Conservation (phyloP, 2,888 invertebrate species). For the Cremastobaeus sp. region DNA sequence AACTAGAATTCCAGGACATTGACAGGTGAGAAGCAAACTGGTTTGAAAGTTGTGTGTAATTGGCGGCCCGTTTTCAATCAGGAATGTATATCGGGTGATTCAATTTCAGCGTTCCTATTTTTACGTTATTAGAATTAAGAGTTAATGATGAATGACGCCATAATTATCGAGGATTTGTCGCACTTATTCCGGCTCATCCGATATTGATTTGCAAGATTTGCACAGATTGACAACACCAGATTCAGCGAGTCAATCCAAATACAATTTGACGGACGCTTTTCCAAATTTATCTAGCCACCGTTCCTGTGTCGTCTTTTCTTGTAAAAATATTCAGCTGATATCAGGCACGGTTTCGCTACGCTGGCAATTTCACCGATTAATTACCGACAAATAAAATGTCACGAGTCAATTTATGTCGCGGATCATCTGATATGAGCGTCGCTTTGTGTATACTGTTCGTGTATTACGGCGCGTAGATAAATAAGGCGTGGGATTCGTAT, state of each 20-base stretch:
- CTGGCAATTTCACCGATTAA: no score
- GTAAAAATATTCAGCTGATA: no score
- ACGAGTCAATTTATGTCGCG: neutral
- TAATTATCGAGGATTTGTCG: conserved; percentile 14
- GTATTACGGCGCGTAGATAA: conserved; percentile 68
- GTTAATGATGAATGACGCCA: conserved; percentile 40
- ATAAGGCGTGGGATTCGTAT: conserved; percentile 54
- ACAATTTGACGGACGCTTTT: neutral
- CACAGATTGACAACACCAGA: neutral
- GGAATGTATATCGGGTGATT: no score
- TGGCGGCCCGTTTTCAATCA: no score
- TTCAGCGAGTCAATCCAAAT: neutral
- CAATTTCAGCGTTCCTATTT: neutral
- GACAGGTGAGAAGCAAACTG: no score
- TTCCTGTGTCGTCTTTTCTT: no score
- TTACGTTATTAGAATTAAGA: conserved; percentile 18
- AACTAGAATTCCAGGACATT: no score
- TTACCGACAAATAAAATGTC: neutral
- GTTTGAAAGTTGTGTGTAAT: no score
- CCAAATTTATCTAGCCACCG: no score
- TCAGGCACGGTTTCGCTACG: no score
- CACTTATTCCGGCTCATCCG: conserved; percentile 17
- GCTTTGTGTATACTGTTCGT: conserved; percentile 59
- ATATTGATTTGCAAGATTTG: conserved; percentile 2
- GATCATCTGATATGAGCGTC: neutral